These are phyloP conservation scores for Anguilla marmorata DNA, from an alignment of 2,797 vertebrate species.

Conservation along the genomic window DNA sequence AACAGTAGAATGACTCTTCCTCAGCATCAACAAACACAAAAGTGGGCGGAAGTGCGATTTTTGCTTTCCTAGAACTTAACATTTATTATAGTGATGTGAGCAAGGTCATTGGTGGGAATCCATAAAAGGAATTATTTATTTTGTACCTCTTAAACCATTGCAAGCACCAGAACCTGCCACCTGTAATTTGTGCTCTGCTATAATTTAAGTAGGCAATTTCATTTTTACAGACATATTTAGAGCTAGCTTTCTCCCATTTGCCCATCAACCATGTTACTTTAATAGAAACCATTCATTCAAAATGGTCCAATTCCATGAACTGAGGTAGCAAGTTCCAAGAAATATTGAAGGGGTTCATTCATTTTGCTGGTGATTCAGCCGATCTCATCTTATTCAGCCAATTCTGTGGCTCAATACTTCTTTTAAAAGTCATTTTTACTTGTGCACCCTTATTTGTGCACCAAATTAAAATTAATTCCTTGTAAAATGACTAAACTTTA, in stretches of 20 bases:
- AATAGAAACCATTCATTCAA: not conserved
- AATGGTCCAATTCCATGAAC: not conserved
- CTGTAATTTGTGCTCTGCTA: not conserved
- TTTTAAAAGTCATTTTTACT: not conserved
- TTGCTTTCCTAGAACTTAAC: not conserved
- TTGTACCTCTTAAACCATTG: too few relatives aligned
- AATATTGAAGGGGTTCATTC: too few relatives aligned
- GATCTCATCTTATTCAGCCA: too few relatives aligned
- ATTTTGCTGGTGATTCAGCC: too few relatives aligned
- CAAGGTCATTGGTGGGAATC: not conserved
- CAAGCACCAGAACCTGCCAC: not conserved
- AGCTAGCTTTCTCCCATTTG: not conserved
- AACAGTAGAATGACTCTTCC: not conserved
- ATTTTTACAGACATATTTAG: not conserved
- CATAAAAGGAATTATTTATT: too few relatives aligned
- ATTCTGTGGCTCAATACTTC: not conserved
- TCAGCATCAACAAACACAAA: not conserved
- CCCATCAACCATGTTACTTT: not conserved
- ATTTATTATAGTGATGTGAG: not conserved
- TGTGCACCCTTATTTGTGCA: not conserved
- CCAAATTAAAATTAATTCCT: not conserved
- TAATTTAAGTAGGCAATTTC: not conserved
- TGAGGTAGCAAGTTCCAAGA: too few relatives aligned
- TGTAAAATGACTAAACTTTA: not conserved
- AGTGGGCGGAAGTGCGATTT: not conserved